Base-by-base conservation (phyloP, 2,888 invertebrate species). In the Glyphotaelius pellucidus region DNA sequence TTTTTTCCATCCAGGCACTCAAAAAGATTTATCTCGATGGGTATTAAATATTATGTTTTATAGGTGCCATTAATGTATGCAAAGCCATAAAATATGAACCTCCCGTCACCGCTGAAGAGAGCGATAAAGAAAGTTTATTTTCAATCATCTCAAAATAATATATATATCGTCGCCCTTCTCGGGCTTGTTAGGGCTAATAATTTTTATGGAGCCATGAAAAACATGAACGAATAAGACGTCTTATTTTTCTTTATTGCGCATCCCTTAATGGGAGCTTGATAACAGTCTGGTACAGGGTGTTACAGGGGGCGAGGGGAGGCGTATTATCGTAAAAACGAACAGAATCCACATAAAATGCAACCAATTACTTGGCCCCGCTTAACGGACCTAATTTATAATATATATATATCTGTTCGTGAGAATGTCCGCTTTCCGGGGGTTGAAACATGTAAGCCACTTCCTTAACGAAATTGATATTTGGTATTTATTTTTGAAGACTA, bases 251-350 rank as follows among this genome's bases (percentile, higher is more conserved):
- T 67, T n/a, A 31, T 31, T 67, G 32, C 47, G 7, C 32, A 3
- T 25, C 15, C 31, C 31, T 86, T 88, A 88, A 67, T 67, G 19
- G 32, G 79, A 88, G 31, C 25, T 88, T 88, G 88, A 88, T 88
- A 88, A 88, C 79, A 32, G 47, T 47, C n/a, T 30, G 12, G 42
- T 15, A 30, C 7, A 12, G n/a, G 19, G 15, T n/a, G 19, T 5
- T 9, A 2, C 11, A 52, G 7, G 67, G 67, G 2, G n/a, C n/a
- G 12, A 31, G 86, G 35, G 30, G 32, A 67, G 35, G 52, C 47
- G 47, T 90, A 67, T 35, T 84, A 83, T 91, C 91, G 91, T 91
- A 91, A 91, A 91, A 89, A 30, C 30, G 89, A 88, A 47, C 9
- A 35, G 38, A 80, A 67, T 35, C 89, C 32, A 89, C 38, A 89